Evolutionary conservation across 2,797 vertebrate genomes (phyloP).

Genomic region (Euthynnus affinis): DNA sequence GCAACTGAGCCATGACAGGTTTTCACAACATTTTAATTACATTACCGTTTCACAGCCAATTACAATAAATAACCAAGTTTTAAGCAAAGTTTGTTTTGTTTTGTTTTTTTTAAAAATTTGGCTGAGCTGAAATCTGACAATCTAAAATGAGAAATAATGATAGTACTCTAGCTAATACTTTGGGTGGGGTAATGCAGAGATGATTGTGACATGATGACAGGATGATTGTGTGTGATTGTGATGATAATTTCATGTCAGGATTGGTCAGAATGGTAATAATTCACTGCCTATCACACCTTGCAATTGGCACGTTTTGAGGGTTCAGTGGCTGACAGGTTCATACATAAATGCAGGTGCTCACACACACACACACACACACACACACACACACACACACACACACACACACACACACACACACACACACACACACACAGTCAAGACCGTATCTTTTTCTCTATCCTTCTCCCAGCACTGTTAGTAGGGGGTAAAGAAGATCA

Average conservation of each 20-base stretch:
- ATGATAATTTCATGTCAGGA: not conserved
- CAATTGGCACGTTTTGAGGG: not conserved
- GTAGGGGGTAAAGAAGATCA: conserved; percentile 26
- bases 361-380: not conserved
- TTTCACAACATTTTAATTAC: not conserved
- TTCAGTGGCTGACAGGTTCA: conserved; percentile 22
- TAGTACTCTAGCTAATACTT: not conserved
- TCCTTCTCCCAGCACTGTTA: conserved; percentile 12
- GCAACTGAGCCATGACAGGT: not conserved
- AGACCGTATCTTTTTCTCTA: conserved; percentile 3
- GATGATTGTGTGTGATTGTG: conserved; percentile 5
- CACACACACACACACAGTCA: not conserved
- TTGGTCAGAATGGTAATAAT: conserved; percentile 1
- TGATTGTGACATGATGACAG: not conserved
- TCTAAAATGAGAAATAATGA: not conserved
- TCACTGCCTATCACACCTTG: conserved; percentile 27
- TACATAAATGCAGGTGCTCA: not conserved
- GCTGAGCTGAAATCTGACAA: no score
- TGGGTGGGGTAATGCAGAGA: not conserved
- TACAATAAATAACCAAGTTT: not conserved
- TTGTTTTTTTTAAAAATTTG: no score
- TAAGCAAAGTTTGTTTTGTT: no score
- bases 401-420: not conserved
- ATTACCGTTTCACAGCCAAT: not conserved
- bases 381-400: not conserved